Percentiles rank a stretch among this genome's conserved stretches.
Evolutionary conservation across 2,113 vertebrate genomes (phyloP).

Genomic region (Nanger granti): DNA sequence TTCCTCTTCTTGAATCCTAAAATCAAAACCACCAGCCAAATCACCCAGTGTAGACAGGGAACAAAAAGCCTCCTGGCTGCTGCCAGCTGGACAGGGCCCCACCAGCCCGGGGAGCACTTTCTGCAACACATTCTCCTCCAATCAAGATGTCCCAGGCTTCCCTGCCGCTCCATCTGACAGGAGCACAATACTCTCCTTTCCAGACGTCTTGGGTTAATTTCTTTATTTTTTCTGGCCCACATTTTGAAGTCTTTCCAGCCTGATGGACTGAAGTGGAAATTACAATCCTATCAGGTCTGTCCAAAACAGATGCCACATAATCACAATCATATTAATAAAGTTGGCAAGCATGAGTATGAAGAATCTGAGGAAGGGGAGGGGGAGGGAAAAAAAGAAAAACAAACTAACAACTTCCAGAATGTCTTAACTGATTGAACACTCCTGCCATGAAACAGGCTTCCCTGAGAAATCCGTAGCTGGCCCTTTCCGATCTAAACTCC

Average conservation of each 20-base stretch:
- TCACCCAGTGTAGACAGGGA: not conserved
- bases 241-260: slow-evolving; percentile 62
- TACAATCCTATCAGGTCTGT: slow-evolving; percentile 52
- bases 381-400: not conserved
- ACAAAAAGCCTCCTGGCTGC: not conserved
- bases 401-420: slow-evolving; percentile 57
- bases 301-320: slow-evolving; percentile 72
- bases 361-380: slow-evolving; percentile 1
- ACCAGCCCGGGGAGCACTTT: not conserved
- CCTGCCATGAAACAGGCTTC: slow-evolving; percentile 42
- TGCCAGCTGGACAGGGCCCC: not conserved
- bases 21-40: not conserved
- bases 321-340: slow-evolving; percentile 66
- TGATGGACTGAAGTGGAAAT: slow-evolving; percentile 59
- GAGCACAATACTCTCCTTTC: not conserved
- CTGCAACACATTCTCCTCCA: not conserved
- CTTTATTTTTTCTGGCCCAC: slow-evolving; percentile 62
- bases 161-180: not conserved
- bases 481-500: not conserved
- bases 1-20: not conserved
- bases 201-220: slow-evolving; percentile 42
- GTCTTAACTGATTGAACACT: not conserved
- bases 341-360: slow-evolving; percentile 21
- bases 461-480: not conserved
- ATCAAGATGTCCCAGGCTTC: not conserved